Base-by-base conservation (phyloP, 2,797 vertebrate genomes). In the Cirrhinus molitorella region DNA sequence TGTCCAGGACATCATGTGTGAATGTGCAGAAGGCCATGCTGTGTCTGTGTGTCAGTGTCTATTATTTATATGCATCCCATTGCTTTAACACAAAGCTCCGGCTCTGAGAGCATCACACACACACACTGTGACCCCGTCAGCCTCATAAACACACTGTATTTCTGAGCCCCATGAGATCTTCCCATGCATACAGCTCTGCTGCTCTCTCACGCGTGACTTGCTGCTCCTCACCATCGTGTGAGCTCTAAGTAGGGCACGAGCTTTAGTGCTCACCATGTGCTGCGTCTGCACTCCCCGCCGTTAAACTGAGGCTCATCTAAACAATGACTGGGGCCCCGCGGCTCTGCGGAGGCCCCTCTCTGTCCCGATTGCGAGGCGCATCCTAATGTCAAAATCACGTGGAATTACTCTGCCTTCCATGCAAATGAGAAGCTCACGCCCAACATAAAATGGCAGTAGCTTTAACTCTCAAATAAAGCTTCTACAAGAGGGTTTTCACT, bases 161-260 rank as follows among this genome's bases (percentile, higher is more conserved):
- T 11, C 34, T 53, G 21, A 16, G 21, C 11, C n/a, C 11, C 55
- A 57, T n/a, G 21, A 40, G 65, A 37, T 34, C 45, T 23, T 71
- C 43, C 43, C 68, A 67, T 71, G 6, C 43, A 45, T 23, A 31
- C 45, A 17, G 7, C 25, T 23, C 2, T 2, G 11, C 25, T 3
- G 11, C 51, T 55, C 71, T n/a, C 28, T 55, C 6, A 4, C 1
- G 19, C 28, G 3, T 73, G 47, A 1, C 17, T 53, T 13, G 21
- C 28, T 34, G 17, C 19, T 53, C 10, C 17, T 55, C 49, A 9
- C 31, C 28, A 4, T 75, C 51, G 57, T 57, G 21, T 75, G 71
- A 53, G 28, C 71, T 37, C 49, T n/a, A 75, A 75, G 53, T 75
- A 75, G 71, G 71, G 5, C 71, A 73, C 19, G 28, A 31, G 53